Evolutionary conservation across 1,140 invertebrate species (phyloP).

Genomic region (Hydropsyche tenuis): DNA sequence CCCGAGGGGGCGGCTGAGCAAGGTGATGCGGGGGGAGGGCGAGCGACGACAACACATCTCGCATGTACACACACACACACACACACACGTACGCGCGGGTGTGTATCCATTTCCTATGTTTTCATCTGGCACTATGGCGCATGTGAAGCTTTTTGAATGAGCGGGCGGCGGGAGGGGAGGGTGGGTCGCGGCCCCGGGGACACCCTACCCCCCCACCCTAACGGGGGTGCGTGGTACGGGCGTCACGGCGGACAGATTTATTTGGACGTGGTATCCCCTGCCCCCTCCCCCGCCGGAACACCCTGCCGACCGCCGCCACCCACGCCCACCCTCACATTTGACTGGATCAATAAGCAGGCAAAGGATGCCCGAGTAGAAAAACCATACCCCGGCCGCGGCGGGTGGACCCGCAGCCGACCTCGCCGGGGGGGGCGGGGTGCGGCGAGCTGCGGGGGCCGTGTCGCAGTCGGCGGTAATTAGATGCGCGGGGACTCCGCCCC

Average conservation of each 20-base stretch:
- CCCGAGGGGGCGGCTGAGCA: constrained; percentile 53
- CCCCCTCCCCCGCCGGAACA: constrained; percentile 56
- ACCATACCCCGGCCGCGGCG: constrained; percentile 59
- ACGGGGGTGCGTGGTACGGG: constrained; percentile 62
- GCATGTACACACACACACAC: no score
- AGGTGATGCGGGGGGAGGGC: not conserved
- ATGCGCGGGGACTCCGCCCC: constrained; percentile 67
- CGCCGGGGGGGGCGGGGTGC: constrained; percentile 62
- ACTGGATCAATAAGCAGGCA: constrained; percentile 66
- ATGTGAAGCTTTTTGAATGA: constrained; percentile 54
- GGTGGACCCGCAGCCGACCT: constrained; percentile 46
- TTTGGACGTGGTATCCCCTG: constrained; percentile 64
- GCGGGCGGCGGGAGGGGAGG: constrained; percentile 54
- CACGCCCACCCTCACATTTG: constrained; percentile 61
- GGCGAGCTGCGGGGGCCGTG: constrained; percentile 58
- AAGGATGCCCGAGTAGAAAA: constrained; percentile 66
- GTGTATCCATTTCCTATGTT: constrained; percentile 50
- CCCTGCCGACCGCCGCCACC: constrained; percentile 35
- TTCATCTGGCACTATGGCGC: constrained; percentile 49
- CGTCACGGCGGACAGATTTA: constrained; percentile 64
- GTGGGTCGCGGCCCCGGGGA: constrained; percentile 42
- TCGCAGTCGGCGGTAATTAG: constrained; percentile 61
- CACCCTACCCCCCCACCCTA: constrained; percentile 49
- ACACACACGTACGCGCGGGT: not conserved
- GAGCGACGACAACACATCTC: no score